Evolutionary conservation across 2,113 vertebrate species (phyloP).

Genomic region (Grallaria varia): DNA sequence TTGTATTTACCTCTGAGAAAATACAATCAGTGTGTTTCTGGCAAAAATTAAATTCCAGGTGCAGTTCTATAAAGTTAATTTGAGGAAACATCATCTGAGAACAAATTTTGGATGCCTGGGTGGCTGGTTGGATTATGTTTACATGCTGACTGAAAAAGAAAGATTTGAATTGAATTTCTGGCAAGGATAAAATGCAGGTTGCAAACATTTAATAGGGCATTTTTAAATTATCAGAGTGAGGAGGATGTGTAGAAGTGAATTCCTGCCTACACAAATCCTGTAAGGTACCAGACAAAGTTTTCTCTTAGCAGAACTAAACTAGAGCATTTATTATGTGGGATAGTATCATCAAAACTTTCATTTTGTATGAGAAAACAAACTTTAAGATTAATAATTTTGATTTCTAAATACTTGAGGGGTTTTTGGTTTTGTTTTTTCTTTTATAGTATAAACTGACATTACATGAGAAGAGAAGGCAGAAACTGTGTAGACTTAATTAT

Average conservation of each 20-base stretch:
- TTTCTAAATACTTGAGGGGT: not conserved
- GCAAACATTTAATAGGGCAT: not conserved
- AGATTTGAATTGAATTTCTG: not conserved
- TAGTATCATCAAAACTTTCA: not conserved
- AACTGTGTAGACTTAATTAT: not conserved
- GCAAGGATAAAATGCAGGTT: not conserved
- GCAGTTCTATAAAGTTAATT: not conserved
- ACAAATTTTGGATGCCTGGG: not conserved
- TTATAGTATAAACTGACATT: not conserved
- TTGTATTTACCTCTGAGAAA: not conserved
- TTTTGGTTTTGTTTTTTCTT: not conserved
- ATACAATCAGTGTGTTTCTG: not conserved
- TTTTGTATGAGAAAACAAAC: not conserved
- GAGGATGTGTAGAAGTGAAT: not conserved
- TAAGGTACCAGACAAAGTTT: not conserved
- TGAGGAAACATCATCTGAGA: not conserved
- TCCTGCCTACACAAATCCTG: not conserved
- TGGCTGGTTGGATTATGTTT: not conserved
- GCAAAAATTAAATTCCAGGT: not conserved
- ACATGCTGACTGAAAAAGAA: not conserved
- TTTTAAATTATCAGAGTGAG: not conserved
- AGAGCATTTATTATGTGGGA: not conserved
- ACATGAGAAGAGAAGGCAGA: not conserved
- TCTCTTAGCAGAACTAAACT: not conserved
- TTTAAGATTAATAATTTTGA: not conserved